Conservation (phyloP, 2,888 invertebrate genomes). For the Chironomus tentans region DNA sequence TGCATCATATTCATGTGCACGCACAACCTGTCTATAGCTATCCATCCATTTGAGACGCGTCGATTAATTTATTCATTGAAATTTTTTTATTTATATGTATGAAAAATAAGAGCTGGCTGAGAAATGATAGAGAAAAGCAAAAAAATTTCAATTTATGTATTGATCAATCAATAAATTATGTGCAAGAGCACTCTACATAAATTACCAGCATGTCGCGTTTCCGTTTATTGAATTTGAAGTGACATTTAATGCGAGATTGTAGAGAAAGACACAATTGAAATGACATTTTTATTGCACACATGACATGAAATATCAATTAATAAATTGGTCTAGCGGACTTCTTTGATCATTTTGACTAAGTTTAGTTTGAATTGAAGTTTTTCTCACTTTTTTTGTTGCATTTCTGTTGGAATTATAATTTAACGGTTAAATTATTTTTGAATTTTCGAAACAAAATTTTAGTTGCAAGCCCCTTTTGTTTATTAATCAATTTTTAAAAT, state of each 20-base stretch:
- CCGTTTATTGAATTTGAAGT: background rate
- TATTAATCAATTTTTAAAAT: too few relatives aligned
- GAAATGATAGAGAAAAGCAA: background rate
- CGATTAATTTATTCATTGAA: background rate
- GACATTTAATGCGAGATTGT: background rate
- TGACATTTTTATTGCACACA: background rate
- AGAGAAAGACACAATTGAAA: background rate
- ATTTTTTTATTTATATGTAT: background rate
- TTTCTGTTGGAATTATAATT: too few relatives aligned
- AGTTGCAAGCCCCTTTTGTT: too few relatives aligned
- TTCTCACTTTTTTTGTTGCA: too few relatives aligned
- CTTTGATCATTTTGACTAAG: background rate
- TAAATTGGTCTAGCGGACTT: background rate
- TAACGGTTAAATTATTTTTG: too few relatives aligned
- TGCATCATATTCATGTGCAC: background rate
- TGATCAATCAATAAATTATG: conserved; percentile 23
- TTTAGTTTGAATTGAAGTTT: too few relatives aligned
- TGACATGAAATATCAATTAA: background rate
- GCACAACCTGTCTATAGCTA: background rate
- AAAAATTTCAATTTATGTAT: conserved; percentile 13
- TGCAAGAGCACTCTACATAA: conserved; percentile 4
- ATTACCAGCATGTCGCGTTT: background rate
- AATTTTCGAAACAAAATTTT: too few relatives aligned
- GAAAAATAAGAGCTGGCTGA: background rate
- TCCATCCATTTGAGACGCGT: background rate